phyloP scores from a whole-genome alignment of 2,797 vertebrate species.

The Semaprochilodus insignis region DNA sequence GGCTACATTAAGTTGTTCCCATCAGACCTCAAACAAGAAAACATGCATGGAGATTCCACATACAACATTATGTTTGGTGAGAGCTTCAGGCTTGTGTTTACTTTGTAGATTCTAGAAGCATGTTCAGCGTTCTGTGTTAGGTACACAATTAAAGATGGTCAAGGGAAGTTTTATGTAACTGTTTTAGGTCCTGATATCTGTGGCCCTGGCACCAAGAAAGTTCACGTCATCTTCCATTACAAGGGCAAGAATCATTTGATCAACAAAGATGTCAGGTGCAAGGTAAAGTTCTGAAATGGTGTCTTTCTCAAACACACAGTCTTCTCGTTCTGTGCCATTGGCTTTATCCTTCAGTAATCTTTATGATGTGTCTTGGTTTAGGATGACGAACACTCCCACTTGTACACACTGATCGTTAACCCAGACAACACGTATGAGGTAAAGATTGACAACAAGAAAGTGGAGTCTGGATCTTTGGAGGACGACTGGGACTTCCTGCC shows the following conservation, averaged over 20 bases:
- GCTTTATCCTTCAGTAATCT: background rate
- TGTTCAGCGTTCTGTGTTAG: background rate
- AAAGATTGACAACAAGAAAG: slow-evolving; percentile 88
- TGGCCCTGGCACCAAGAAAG: slow-evolving; percentile 88
- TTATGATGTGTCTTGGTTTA: slow-evolving; percentile 58
- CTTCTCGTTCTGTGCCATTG: background rate
- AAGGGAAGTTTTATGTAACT: slow-evolving; percentile 1
- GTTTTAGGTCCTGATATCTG: slow-evolving; percentile 88
- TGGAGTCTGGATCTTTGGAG: slow-evolving; percentile 82
- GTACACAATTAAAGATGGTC: background rate
- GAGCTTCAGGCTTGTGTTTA: background rate
- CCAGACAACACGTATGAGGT: slow-evolving; percentile 88
- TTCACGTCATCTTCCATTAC: slow-evolving; percentile 88
- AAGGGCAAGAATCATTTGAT: slow-evolving; percentile 88
- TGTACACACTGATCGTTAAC: slow-evolving; percentile 85
- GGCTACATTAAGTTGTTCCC: slow-evolving; percentile 85
- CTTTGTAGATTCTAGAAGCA: background rate
- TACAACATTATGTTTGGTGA: slow-evolving; percentile 88
- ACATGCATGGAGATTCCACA: slow-evolving; percentile 81
- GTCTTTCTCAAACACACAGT: background rate
- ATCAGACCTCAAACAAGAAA: slow-evolving; percentile 80
- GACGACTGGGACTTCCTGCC: slow-evolving; percentile 88
- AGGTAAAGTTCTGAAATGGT: slow-evolving; percentile 71
- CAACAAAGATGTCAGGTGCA: slow-evolving; percentile 87
- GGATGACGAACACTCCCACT: slow-evolving; percentile 86